Evolutionary conservation across 1,140 invertebrate species (phyloP), one percentile per base, ranked within the genome.

Genomic region (Radopholus similis): DNA sequence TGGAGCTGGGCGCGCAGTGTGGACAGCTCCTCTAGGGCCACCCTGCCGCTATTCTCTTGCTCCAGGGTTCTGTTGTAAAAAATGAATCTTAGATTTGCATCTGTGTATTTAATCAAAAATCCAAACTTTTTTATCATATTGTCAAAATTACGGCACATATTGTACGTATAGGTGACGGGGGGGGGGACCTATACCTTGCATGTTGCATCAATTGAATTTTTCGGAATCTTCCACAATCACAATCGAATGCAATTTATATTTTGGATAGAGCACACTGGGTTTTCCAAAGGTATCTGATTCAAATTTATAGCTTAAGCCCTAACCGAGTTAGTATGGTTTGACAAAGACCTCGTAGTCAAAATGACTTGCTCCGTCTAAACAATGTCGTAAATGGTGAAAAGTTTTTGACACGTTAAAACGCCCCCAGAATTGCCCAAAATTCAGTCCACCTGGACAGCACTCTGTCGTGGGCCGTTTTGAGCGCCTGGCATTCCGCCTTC

Each of bases 401-500:
- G 11, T 40, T 13, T 1, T 40, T 13, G n/a, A 1, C 11, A 40
- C 13, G 9, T 59, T 67, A 15, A 23, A 58, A 59, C 18, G 57
- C 51, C 1, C 53, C 11, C 21, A 13, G 18, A 6, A 42, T 38
- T 40, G n/a, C 9, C 26, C 15, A 42, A 5, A 18, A 15, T 15
- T 38, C 26, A 40, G 54, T 23, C 38, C 54, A 72, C 71, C 49
- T 76, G 23, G 57, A 21, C 11, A 77, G 63, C 11, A 77, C 51
- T 35, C 73, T 21, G 23, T 77, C 69, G 60, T 77, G 67, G 35
- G 77, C 71, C 23, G 32, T 47, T 38, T 66, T 70, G 23, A 77
- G n/a, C 42, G 72, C 38, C 18, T 55, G 32, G 38, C 66, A 42
- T 59, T 78, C 76, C 51, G 75, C 74, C 35, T 59, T 34, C 21